Evolutionary conservation across 2,113 vertebrate species (phyloP).

Genomic region (Chionomys nivalis): DNA sequence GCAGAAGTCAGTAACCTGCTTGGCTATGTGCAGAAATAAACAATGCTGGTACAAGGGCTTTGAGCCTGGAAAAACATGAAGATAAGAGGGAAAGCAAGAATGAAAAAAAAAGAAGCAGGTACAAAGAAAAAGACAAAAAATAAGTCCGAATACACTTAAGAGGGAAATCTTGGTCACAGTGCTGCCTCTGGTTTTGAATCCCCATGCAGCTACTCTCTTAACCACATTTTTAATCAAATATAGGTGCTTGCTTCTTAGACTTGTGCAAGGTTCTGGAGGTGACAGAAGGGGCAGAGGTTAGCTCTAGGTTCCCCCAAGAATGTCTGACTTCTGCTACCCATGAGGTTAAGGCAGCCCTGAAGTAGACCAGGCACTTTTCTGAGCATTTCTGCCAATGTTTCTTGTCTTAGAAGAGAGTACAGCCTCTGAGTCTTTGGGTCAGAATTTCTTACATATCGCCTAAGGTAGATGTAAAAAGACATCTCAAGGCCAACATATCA

Average conservation of each 20-base stretch:
- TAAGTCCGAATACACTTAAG: background rate
- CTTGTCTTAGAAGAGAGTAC: background rate
- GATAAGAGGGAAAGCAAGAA: background rate
- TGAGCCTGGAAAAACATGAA: background rate
- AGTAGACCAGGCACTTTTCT: background rate
- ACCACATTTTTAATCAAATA: background rate
- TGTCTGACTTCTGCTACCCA: background rate
- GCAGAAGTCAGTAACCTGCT: conserved; percentile 47
- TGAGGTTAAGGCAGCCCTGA: background rate
- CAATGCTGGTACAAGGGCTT: conserved; percentile 7
- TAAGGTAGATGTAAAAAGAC: background rate
- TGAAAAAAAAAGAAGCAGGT: background rate
- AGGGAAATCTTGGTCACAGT: background rate
- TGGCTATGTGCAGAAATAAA: conserved; percentile 49
- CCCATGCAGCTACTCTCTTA: background rate
- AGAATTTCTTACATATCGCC: background rate
- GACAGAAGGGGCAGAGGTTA: background rate
- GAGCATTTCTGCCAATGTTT: background rate
- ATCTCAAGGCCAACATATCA: conserved; percentile 4
- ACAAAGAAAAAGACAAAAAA: background rate
- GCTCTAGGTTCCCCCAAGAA: background rate
- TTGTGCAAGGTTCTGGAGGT: background rate
- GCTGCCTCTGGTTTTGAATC: background rate
- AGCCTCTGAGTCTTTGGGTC: background rate
- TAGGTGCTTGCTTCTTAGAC: background rate